These are phyloP conservation scores for Chitala chitala DNA, from an alignment of 2,113 vertebrate genomes.

Conservation along the genomic window DNA sequence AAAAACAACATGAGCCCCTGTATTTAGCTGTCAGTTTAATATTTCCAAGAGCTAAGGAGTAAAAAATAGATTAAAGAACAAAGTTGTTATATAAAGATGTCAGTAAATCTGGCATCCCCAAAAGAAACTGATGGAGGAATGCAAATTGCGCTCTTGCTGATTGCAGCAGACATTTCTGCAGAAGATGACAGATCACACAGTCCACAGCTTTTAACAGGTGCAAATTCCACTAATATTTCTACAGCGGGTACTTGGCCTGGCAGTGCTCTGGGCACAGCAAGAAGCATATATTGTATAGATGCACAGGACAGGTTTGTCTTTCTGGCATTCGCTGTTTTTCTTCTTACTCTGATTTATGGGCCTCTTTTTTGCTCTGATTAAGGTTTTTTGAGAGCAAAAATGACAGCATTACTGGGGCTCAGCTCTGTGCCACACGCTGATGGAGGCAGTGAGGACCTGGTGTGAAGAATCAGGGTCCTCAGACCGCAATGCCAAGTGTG, in stretches of 20 bases:
- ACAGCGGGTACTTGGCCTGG: conserved; percentile 43
- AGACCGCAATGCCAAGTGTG: no score
- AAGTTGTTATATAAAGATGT: neutral
- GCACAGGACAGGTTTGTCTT: neutral
- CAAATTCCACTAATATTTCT: conserved; percentile 64
- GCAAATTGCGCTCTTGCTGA: conserved; percentile 23
- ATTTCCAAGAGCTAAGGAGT: no score
- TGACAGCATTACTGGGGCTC: no score
- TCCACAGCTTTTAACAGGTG: conserved; percentile 56
- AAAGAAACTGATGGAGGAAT: conserved; percentile 26
- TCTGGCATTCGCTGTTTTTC: neutral
- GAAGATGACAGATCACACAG: conserved; percentile 33
- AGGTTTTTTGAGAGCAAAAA: no score
- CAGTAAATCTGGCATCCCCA: neutral
- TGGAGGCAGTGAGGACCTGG: no score
- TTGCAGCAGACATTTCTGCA: conserved; percentile 28
- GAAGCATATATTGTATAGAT: conserved; percentile 35
- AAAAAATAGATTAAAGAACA: conserved; percentile 2
- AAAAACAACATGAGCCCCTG: conserved; percentile 1
- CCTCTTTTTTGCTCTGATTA: no score
- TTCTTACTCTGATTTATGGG: no score
- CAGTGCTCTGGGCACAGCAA: conserved; percentile 22
- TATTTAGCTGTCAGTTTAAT: no score
- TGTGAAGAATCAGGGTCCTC: no score
- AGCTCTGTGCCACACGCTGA: no score